Evolutionary conservation across 2,888 invertebrate species (phyloP).

Genomic region (Corbicula japonica): DNA sequence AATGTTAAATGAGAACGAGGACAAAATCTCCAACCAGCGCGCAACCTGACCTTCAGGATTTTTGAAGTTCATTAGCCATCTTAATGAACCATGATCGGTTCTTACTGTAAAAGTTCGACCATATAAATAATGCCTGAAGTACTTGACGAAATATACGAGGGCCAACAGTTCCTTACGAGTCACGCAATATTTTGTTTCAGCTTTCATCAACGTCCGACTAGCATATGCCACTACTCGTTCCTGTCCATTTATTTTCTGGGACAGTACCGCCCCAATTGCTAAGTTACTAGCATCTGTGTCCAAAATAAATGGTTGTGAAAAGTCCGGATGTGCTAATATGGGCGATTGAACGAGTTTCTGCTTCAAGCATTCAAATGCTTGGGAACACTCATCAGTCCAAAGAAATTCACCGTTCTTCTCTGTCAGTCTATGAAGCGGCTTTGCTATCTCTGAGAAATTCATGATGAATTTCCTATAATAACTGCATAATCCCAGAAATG

Average conservation of each 20-base stretch:
- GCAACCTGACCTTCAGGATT: slow-evolving; percentile 42
- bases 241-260: slow-evolving; percentile 17
- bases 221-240: slow-evolving; percentile 44
- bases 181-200: slow-evolving; percentile 33
- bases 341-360: not conserved
- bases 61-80: slow-evolving; percentile 53
- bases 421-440: not conserved
- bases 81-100: slow-evolving; percentile 41
- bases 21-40: slow-evolving; percentile 36
- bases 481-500: slow-evolving; percentile 2
- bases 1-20: slow-evolving; percentile 40
- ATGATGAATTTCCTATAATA: not conserved
- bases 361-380: not conserved
- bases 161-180: slow-evolving; percentile 6
- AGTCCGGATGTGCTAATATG: slow-evolving; percentile 2
- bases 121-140: slow-evolving; percentile 21
- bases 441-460: not conserved
- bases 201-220: slow-evolving; percentile 28
- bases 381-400: not conserved
- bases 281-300: slow-evolving; percentile 49
- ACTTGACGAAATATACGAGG: slow-evolving; percentile 7
- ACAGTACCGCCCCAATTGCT: slow-evolving; percentile 41
- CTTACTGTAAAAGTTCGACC: slow-evolving; percentile 5
- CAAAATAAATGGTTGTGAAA: slow-evolving; percentile 27
- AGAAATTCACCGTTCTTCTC: not conserved